Base-by-base conservation (phyloP, 2,113 vertebrate genomes). In the Pteruthius melanotis region DNA sequence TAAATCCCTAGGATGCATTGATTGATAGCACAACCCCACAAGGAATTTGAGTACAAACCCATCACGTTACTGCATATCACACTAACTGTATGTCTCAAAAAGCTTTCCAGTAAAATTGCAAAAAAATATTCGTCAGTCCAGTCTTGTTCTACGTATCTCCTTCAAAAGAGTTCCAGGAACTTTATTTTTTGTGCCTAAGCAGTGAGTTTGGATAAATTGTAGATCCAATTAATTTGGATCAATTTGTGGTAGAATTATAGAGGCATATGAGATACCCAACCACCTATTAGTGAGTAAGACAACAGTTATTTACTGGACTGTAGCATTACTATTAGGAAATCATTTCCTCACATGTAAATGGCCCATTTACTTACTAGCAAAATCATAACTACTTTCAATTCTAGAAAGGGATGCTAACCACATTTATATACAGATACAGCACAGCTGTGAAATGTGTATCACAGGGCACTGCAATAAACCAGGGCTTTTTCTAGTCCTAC, bases 11-110 rank as follows among this genome's bases (percentile, higher is more conserved):
- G 90, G 85, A 94, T 0, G 4, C 88, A 84, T 52, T 94, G 90
- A 92, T 54, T 93, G 92, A 97, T 95, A 95, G 84, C 33, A 70
- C 64, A 92, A 42, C 49, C 23, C 83, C 64, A 57, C 83, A 76
- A 5, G 56, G 85, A 94, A 97, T 93, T 93, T 93, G 80, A 93
- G 88, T 56, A 90, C 31, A 90, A 93, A 96, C 44, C 26, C 56
- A 27, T 81, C 18, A 11, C 53, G 44, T 33, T 88, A 42, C 37
- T 85, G 57, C 65, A 71, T 49, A 66, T 83, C 65, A 40, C 26
- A 60, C 65, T 87, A 72, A 77, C 69, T 84, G 15, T 45, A 17
- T 21, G 26, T 54, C 86, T 94, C 59, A 64, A 35, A 79, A 66
- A 86, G 10, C 64, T 83, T 89, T 87, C n/a, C 65, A 63, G 52